Evolutionary conservation across 2,888 invertebrate genomes (phyloP).

Genomic region (Osmoderma eremita): DNA sequence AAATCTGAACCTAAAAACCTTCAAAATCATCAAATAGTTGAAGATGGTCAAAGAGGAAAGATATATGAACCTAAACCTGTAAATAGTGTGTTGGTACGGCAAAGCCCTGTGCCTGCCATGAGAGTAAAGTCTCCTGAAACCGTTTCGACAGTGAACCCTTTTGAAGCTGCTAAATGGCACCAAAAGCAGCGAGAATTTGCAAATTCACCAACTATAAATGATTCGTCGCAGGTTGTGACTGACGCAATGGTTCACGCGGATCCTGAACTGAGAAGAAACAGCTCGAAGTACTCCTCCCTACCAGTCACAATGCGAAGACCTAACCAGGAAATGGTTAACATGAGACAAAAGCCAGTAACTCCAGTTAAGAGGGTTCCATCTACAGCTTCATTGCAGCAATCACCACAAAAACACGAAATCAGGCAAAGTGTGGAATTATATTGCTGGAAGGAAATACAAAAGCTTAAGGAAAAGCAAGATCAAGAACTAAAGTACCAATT

Average conservation of each 20-base stretch:
- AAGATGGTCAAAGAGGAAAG: conserved; percentile 56
- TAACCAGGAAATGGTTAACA: conserved; percentile 37
- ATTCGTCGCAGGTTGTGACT: conserved; percentile 49
- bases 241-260: conserved; percentile 55
- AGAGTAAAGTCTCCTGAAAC: conserved; percentile 14
- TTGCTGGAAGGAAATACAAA: conserved; percentile 76
- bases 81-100: conserved; percentile 10
- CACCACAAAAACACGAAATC: conserved; percentile 67
- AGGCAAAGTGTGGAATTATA: conserved; percentile 72
- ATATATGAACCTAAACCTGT: conserved; percentile 34
- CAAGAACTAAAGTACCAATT: conserved; percentile 61
- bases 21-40: conserved; percentile 55
- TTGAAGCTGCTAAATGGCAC: conserved; percentile 50
- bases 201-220: conserved; percentile 44
- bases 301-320: conserved; percentile 28
- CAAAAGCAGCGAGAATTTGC: conserved; percentile 48
- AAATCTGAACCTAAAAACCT: conserved; percentile 42
- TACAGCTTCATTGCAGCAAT: conserved; percentile 47
- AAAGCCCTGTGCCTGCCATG: conserved; percentile 7
- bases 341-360: conserved; percentile 44
- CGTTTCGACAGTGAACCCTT: conserved; percentile 23
- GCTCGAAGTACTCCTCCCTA: conserved; percentile 31
- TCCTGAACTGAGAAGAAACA: conserved; percentile 35
- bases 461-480: conserved; percentile 72
- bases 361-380: conserved; percentile 46